These are phyloP conservation scores for Calonectris borealis DNA, from an alignment of 2,113 vertebrate genomes.

Conservation along the genomic window DNA sequence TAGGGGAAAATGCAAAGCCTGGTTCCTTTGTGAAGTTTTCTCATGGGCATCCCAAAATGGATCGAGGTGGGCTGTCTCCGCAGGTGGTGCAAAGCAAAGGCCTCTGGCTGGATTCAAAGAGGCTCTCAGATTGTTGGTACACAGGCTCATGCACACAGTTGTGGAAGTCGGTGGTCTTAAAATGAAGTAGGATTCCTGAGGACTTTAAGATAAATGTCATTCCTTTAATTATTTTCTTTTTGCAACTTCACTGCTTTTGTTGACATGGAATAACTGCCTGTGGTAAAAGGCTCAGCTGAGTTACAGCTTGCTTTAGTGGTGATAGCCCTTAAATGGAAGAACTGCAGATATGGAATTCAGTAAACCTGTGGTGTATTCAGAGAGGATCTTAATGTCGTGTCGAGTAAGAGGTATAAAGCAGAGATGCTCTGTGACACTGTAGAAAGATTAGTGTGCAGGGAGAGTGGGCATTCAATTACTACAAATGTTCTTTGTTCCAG, in stretches of 20 bases:
- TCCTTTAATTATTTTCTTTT: not conserved
- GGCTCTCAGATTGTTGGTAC: not conserved
- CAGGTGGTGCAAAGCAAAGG: not conserved
- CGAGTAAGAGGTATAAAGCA: rapidly evolving
- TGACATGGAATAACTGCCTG: not conserved
- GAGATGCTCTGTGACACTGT: not conserved
- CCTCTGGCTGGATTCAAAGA: not conserved
- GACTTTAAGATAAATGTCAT: not conserved
- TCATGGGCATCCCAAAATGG: not conserved
- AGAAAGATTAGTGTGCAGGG: not conserved
- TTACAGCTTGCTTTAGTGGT: not conserved
- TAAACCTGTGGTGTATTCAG: not conserved
- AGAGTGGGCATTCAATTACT: not conserved
- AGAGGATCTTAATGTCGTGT: not conserved
- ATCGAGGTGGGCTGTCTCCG: not conserved
- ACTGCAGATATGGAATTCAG: not conserved
- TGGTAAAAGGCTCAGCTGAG: not conserved
- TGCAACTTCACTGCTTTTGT: not conserved
- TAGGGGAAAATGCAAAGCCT: not conserved
- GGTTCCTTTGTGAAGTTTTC: not conserved
- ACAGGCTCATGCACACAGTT: not conserved
- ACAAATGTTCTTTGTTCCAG: not conserved
- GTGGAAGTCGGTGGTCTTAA: not conserved
- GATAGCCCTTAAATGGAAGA: not conserved
- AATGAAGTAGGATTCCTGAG: not conserved